Evolutionary conservation across 2,113 vertebrate genomes (phyloP).

Genomic region (Apaloderma vittatum): DNA sequence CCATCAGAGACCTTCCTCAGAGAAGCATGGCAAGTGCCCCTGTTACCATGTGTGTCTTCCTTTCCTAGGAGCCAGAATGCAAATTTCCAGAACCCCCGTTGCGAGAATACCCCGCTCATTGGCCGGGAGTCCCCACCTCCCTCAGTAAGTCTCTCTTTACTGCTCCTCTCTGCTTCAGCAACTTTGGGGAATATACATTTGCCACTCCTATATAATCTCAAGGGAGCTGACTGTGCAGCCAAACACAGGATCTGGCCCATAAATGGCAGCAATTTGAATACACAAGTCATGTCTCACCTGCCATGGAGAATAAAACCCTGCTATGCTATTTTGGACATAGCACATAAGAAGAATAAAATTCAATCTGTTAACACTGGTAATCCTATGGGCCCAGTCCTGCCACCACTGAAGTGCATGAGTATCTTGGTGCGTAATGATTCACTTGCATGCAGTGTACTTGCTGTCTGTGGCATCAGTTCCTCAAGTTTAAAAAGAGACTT

Average conservation of each 20-base stretch:
- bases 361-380: background rate
- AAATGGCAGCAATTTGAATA: background rate
- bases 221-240: constrained; percentile 12
- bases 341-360: background rate
- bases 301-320: background rate
- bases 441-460: constrained; percentile 50
- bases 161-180: constrained; percentile 68
- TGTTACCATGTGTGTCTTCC: constrained; percentile 63
- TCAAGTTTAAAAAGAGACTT: background rate
- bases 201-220: background rate
- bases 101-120: constrained; percentile 98
- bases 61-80: constrained; percentile 93
- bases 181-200: background rate
- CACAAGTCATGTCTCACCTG: background rate
- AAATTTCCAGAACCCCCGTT: constrained; percentile 98
- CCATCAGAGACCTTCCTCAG: background rate
- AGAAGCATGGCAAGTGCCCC: background rate
- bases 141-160: constrained; percentile 88
- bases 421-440: constrained; percentile 41
- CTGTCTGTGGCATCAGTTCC: background rate
- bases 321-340: background rate
- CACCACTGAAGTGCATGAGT: constrained; percentile 56
- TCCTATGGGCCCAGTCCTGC: constrained; percentile 33
- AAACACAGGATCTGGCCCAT: constrained; percentile 46
- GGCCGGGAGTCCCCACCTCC: constrained; percentile 97